Base-by-base conservation (phyloP, 2,888 invertebrate species). In the Entomobrya multifasciata region DNA sequence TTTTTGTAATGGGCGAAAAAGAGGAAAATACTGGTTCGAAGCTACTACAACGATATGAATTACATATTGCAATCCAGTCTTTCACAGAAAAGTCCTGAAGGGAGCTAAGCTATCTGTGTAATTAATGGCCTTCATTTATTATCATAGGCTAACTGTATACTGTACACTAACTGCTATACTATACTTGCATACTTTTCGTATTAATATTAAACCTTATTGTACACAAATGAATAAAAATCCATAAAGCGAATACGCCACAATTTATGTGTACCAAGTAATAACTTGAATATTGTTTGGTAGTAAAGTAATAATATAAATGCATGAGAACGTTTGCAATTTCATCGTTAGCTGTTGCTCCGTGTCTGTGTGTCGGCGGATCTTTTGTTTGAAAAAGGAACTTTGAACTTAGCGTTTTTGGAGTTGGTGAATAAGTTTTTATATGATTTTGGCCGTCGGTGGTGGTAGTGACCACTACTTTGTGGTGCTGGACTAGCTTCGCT, bases 41-140 rank as follows among this genome's bases (percentile, higher is more conserved):
- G n/a, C n/a, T n/a, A n/a, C n/a, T n/a, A n/a, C 57, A 25, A 11
- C 17, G 57, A 5, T 57, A 57, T 57, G 15, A 22, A 57, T 57
- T 57, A 57, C 57, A 22, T 11, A 57, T 57, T 11, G 22, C 57
- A 57, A 65, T 65, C 41, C 30, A 36, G 41, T n/a, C n/a, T n/a
- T n/a, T 57, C n/a, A n/a, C n/a, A n/a, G n/a, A n/a, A n/a, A 25
- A 47, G 27, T 30, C 36, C 76, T 55, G 27, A 52, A 20, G 72
- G 27, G 15, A 49, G 10, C n/a, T 57, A n/a, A n/a, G n/a, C n/a
- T n/a, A n/a, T n/a, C n/a, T n/a, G 17, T 55, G 55, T 55, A 76
- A 76, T 76, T 76, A 55, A 55, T 76, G 55, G 36, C 20, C 20
- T 55, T 25, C 76, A 76, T 76, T 36, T 49, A 47, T 72, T 49